A percentile compares a stretch with the other conserved stretches of the same genome.
Evolutionary conservation across 2,113 vertebrate species (phyloP).

Genomic region (Oriolus oriolus): DNA sequence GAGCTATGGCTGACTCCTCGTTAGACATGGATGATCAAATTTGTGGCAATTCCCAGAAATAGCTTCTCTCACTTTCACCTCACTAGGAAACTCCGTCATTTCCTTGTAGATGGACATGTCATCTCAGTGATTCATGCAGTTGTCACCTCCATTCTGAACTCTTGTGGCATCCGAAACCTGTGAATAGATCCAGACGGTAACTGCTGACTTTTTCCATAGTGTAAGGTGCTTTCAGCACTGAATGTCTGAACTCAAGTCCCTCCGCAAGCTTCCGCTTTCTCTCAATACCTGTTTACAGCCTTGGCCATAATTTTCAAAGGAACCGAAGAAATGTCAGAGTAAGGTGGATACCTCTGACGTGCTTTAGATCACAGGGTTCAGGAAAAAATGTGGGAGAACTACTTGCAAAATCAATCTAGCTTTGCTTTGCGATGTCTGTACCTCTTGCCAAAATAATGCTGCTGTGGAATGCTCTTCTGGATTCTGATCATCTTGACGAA

Average conservation of each 20-base stretch:
- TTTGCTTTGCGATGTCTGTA: not conserved
- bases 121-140: not conserved
- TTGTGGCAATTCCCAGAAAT: not conserved
- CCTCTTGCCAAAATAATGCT: not conserved
- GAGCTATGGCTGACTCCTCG: not conserved
- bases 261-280: not conserved
- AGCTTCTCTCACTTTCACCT: not conserved
- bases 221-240: not conserved
- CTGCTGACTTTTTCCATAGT: not conserved
- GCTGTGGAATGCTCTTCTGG: not conserved
- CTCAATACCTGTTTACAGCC: not conserved
- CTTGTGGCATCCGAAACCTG: not conserved
- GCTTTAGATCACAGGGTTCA: not conserved
- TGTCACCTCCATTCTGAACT: not conserved
- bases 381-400: not conserved
- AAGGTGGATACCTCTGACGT: not conserved
- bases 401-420: not conserved
- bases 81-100: not conserved
- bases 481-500: not conserved
- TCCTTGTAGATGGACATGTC: not conserved
- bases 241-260: not conserved
- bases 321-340: not conserved
- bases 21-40: not conserved
- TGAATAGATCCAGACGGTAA: not conserved
- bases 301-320: not conserved